Evolutionary conservation across 1,140 invertebrate genomes (phyloP).

Genomic region (Habropoda laboriosa): DNA sequence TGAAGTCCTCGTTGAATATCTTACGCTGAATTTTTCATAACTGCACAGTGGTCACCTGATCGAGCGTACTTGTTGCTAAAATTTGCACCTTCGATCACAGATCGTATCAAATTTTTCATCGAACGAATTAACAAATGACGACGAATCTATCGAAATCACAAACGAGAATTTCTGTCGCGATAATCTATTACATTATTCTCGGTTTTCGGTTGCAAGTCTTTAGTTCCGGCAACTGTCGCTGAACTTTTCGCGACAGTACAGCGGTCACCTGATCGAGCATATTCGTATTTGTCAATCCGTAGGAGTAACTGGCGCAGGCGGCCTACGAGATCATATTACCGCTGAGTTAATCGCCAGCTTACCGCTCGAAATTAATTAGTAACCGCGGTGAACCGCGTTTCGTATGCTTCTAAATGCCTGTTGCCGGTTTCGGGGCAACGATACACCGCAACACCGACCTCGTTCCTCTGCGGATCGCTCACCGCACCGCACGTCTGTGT

Average conservation of each 20-base stretch:
- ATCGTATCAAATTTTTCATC: too few relatives aligned
- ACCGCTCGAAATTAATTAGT: slow-evolving; percentile 51
- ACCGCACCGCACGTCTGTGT: not conserved
- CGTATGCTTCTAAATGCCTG: slow-evolving; percentile 44
- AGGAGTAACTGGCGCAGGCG: not conserved
- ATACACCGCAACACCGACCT: slow-evolving; percentile 9
- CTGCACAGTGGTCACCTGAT: too few relatives aligned
- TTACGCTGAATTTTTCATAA: too few relatives aligned
- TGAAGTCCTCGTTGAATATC: too few relatives aligned
- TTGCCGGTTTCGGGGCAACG: slow-evolving; percentile 15
- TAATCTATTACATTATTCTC: slow-evolving; percentile 36
- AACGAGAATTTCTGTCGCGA: not conserved
- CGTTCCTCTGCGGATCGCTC: not conserved
- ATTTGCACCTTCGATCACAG: too few relatives aligned
- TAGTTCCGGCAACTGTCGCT: not conserved
- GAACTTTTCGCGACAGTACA: slow-evolving; percentile 6
- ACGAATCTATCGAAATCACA: slow-evolving; percentile 28
- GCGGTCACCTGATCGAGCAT: slow-evolving; percentile 6
- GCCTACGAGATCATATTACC: slow-evolving; percentile 38
- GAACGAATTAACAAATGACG: slow-evolving; percentile 1
- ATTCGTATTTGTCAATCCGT: slow-evolving; percentile 46
- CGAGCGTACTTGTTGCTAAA: too few relatives aligned
- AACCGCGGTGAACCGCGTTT: slow-evolving; percentile 37
- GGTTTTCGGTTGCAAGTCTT: too few relatives aligned
- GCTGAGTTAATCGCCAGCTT: slow-evolving; percentile 45